Evolutionary conservation across 2,797 vertebrate species (phyloP), one percentile per base, ranked within the genome.

Genomic region (Nyctalus aviator): DNA sequence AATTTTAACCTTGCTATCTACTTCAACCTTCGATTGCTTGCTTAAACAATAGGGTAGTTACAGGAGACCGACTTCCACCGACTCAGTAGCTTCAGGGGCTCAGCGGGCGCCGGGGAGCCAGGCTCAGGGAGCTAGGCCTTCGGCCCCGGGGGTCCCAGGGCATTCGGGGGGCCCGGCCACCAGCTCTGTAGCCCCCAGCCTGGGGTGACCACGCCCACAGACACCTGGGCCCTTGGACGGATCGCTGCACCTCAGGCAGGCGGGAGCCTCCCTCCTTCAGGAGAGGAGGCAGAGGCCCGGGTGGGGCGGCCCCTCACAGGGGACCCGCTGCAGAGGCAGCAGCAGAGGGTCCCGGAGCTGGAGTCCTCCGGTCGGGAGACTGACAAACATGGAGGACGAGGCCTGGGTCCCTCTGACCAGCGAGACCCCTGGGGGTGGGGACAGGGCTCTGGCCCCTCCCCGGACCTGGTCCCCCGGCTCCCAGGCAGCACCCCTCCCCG

Each of bases 221-320:
- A 41, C 6, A 41, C 37, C 37, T 41, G 37, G 37, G 37, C 30
- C 55, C 62, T 6, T 1, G 5, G 48, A 7, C 46, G 37, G 35
- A 4, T 41, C 37, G 3, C 37, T 41, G 37, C 37, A 1, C 37
- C 37, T 41, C 37, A 41, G 37, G 37, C 37, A 7, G 37, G 37
- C 37, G 37, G 37, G 37, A 41, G 37, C 37, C 37, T 37, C 37
- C 37, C 37, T 41, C 37, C 37, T 6, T 6, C 37, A 41, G 37
- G 37, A 41, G 37, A 46, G 46, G 46, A 46, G 46, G 46, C 46
- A 2, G 13, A 88, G 66, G 53, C 50, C 72, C 2, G 1, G 41
- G 46, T 37, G 37, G 27, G 30, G 7, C 1, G 4, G 7, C 1
- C 2, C 11, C 0, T 1, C 1, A 4, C 41, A 1, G 3, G 0